These are phyloP conservation scores for Heliocidaris tuberculata DNA, from an alignment of 35 echinoderm and acorn worm genomes.

Conservation along the genomic window DNA sequence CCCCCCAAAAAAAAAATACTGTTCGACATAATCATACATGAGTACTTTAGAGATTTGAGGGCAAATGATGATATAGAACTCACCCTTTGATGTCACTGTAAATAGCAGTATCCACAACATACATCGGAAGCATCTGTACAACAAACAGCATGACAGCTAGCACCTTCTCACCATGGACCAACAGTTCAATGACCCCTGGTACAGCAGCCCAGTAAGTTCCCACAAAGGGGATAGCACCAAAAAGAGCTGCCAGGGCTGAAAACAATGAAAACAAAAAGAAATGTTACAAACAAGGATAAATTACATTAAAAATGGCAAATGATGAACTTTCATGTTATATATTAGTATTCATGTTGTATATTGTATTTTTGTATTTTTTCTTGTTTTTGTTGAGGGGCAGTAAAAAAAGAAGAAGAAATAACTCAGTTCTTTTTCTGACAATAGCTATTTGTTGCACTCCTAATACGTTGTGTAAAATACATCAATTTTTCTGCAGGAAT, in stretches of 20 bases:
- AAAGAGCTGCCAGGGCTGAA: conserved; percentile 80
- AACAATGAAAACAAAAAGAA: neutral
- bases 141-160: conserved; percentile 73
- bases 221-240: conserved; percentile 92
- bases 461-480: too few species aligned
- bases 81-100: conserved; percentile 97
- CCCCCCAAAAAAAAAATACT: too few species aligned
- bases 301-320: neutral
- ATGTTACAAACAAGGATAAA: neutral
- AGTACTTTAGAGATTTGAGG: too few species aligned
- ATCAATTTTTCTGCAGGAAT: too few species aligned
- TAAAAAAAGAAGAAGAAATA: neutral
- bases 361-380: neutral
- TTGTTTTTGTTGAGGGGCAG: neutral
- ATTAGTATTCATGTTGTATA: neutral
- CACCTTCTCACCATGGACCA: conserved; percentile 87
- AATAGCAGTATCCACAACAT: conserved; percentile 88
- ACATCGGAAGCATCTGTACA: conserved; percentile 80
- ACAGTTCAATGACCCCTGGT: conserved; percentile 90
- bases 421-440: too few species aligned
- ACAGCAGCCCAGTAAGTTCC: conserved; percentile 98
- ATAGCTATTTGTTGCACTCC: too few species aligned
- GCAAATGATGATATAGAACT: neutral
- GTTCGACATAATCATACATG: too few species aligned
- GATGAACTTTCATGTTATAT: neutral